Evolutionary conservation across 2,797 vertebrate species (phyloP).

Genomic region (Anguilla anguilla): DNA sequence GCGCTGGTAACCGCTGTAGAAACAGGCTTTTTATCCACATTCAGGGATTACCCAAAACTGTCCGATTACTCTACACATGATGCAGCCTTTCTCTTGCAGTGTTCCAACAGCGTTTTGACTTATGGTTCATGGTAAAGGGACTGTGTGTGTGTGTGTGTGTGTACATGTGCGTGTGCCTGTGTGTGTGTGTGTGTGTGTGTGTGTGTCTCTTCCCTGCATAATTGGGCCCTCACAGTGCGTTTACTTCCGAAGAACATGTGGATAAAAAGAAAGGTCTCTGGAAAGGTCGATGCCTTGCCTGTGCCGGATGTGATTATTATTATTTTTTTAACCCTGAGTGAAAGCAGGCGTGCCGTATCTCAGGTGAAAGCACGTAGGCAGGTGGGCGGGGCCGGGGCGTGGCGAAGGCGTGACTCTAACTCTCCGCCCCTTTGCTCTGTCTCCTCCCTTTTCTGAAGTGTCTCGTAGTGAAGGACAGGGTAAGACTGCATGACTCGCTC

Average conservation of each 20-base stretch:
- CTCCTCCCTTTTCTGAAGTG: slow-evolving; percentile 74
- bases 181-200: slow-evolving; percentile 31
- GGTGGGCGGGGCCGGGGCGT: slow-evolving; percentile 9
- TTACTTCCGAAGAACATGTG: background rate
- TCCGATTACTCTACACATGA: background rate
- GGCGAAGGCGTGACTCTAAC: slow-evolving; percentile 63
- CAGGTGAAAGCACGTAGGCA: too few species aligned
- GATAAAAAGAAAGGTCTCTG: slow-evolving; percentile 16
- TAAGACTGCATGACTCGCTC: slow-evolving; percentile 79
- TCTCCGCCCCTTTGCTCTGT: slow-evolving; percentile 68
- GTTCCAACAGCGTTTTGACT: background rate
- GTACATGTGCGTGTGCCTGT: slow-evolving; percentile 10
- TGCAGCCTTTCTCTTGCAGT: background rate
- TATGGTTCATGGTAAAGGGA: slow-evolving; percentile 34
- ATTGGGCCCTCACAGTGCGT: background rate
- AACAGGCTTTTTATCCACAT: slow-evolving; percentile 25
- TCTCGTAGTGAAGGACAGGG: slow-evolving; percentile 82
- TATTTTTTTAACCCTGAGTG: background rate
- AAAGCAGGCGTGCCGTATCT: background rate
- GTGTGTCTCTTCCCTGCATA: background rate
- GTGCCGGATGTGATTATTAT: background rate
- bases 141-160: slow-evolving; percentile 20
- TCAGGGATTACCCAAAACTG: background rate
- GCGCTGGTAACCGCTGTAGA: background rate
- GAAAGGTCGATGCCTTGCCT: background rate